A percentile compares a stretch with the other conserved stretches of the same genome.
phyloP scores from a whole-genome alignment of 2,888 invertebrate species.

The Apeira syringaria region DNA sequence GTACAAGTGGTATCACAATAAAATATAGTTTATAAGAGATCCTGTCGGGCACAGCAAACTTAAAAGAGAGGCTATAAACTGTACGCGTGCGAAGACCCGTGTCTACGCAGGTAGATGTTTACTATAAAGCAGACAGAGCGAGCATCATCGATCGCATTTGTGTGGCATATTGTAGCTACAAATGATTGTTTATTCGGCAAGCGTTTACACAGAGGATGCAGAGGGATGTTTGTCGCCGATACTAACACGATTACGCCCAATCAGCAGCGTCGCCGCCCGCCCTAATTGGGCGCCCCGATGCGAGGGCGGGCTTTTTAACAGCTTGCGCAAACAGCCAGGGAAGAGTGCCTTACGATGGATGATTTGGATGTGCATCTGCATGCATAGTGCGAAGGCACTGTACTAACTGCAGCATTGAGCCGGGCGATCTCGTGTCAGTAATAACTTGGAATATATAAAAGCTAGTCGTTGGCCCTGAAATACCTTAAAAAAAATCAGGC shows the following conservation, averaged over 20 bases:
- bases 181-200: constrained; percentile 34
- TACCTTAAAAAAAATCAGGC: no score
- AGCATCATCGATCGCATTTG: constrained; percentile 47
- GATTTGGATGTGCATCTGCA: constrained; percentile 28
- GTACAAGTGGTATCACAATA: no score
- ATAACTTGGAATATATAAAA: no score
- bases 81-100: no score
- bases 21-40: no score
- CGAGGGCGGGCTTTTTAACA: constrained; percentile 79
- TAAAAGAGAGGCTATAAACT: no score
- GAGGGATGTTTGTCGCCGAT: constrained; percentile 66
- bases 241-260: constrained; percentile 81
- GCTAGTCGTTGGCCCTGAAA: no score
- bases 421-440: not conserved
- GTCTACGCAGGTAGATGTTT: no score
- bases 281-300: constrained; percentile 76
- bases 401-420: not conserved
- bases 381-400: constrained; percentile 6
- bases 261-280: constrained; percentile 77
- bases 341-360: constrained; percentile 22
- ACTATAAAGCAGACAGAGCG: no score
- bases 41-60: no score
- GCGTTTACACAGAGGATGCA: constrained; percentile 57
- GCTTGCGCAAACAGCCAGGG: constrained; percentile 67
- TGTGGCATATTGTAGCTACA: constrained; percentile 35